Evolutionary conservation across 2,797 vertebrate genomes (phyloP).

Genomic region (Rachycentron canadum): DNA sequence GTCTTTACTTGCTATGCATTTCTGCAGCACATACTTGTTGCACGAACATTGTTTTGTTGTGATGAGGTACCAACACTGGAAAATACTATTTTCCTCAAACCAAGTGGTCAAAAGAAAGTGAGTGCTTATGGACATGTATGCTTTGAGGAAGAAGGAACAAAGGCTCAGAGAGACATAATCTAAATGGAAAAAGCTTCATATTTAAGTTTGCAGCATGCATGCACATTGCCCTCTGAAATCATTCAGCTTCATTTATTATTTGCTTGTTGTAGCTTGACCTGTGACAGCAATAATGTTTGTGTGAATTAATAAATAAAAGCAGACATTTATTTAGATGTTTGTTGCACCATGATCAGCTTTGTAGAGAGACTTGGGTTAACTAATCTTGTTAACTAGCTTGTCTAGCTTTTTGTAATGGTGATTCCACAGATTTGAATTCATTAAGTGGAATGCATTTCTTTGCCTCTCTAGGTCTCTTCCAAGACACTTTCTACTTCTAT

Average conservation of each 20-base stretch:
- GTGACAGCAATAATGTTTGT: not conserved
- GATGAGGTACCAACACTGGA: slow-evolving; percentile 67
- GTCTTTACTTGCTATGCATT: slow-evolving; percentile 62
- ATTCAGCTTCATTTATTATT: not conserved
- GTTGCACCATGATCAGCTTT: not conserved
- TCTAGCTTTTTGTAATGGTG: not conserved
- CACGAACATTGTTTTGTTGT: slow-evolving; percentile 58
- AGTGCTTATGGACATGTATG: slow-evolving; percentile 26
- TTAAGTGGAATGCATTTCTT: not conserved
- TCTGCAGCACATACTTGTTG: slow-evolving; percentile 70
- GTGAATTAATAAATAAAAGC: not conserved
- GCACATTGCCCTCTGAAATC: not conserved
- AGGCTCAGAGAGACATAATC: not conserved
- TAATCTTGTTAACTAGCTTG: too few species aligned
- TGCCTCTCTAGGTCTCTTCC: not conserved
- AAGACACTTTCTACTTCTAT: not conserved
- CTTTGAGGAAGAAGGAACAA: slow-evolving; percentile 49
- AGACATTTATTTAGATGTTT: too few species aligned
- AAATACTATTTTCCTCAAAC: slow-evolving; percentile 60
- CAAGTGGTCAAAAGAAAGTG: slow-evolving; percentile 61
- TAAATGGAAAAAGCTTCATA: slow-evolving; percentile 46
- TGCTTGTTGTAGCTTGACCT: not conserved
- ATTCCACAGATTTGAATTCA: not conserved
- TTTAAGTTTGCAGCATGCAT: not conserved
- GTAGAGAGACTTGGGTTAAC: not conserved